Evolutionary conservation across 2,113 vertebrate species (phyloP).

Genomic region (Petrocephalus microphthalmus): DNA sequence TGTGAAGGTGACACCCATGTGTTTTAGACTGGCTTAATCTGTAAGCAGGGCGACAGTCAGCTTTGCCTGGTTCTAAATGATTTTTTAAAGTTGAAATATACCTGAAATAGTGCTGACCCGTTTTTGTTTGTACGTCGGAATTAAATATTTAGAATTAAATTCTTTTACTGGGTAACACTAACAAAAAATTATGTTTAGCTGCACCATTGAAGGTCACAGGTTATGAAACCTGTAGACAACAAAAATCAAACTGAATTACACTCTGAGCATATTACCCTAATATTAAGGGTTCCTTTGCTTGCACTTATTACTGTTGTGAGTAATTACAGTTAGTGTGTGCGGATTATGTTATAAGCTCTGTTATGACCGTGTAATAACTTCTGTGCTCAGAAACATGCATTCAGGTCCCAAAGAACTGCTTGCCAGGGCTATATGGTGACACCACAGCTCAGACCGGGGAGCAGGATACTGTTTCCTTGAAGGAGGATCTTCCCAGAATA

Average conservation of each 20-base stretch:
- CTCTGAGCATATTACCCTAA: neutral
- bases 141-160: neutral
- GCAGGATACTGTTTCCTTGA: neutral
- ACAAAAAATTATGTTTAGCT: neutral
- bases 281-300: neutral
- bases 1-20: neutral
- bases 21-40: neutral
- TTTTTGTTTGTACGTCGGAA: neutral
- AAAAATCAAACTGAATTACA: neutral
- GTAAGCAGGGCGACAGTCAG: neutral
- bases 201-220: neutral
- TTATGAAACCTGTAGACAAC: neutral
- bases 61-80: neutral
- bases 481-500: conserved; percentile 3
- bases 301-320: neutral
- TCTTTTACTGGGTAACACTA: neutral
- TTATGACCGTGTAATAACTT: neutral
- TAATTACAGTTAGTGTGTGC: neutral
- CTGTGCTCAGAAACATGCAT: neutral
- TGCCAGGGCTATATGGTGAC: neutral
- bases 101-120: neutral
- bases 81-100: neutral
- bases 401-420: neutral
- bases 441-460: neutral
- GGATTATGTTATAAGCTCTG: neutral